Conservation (phyloP, 2,113 vertebrate genomes). For the Pseudorasbora parva region DNA sequence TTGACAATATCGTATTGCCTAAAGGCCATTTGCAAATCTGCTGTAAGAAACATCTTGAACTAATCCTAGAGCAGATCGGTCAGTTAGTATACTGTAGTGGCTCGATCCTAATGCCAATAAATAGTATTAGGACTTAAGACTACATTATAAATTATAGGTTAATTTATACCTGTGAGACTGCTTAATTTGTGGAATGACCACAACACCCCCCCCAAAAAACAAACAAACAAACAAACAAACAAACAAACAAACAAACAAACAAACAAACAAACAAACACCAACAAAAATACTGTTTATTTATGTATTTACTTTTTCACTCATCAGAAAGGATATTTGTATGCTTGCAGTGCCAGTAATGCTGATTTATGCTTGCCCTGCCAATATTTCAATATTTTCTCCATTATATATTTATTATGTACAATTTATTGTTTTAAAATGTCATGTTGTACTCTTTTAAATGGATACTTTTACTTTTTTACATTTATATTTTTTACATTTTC, state of each 20-base stretch:
- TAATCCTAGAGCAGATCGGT: not conserved
- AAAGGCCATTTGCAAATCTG: conserved; percentile 29
- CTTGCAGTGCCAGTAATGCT: too few relatives aligned
- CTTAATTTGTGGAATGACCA: too few relatives aligned
- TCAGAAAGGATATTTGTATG: too few relatives aligned
- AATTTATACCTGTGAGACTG: not conserved
- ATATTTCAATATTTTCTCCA: not conserved
- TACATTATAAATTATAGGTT: not conserved
- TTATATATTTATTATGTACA: not conserved
- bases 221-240: too few relatives aligned
- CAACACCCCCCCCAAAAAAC: too few relatives aligned
- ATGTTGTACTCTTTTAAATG: not conserved
- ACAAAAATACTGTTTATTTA: too few relatives aligned
- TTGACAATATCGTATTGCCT: not conserved
- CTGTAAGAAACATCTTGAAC: not conserved
- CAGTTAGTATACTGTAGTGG: not conserved
- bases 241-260: too few relatives aligned
- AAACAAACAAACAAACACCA: too few relatives aligned
- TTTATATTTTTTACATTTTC: not conserved
- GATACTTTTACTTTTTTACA: not conserved
- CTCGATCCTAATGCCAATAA: not conserved
- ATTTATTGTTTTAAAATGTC: not conserved
- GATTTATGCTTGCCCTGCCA: not conserved
- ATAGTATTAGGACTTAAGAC: not conserved
- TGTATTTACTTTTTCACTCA: too few relatives aligned